These are phyloP conservation scores for Zhuqinia jingwanae DNA, from an alignment of 2,888 invertebrate species.

Conservation along the genomic window DNA sequence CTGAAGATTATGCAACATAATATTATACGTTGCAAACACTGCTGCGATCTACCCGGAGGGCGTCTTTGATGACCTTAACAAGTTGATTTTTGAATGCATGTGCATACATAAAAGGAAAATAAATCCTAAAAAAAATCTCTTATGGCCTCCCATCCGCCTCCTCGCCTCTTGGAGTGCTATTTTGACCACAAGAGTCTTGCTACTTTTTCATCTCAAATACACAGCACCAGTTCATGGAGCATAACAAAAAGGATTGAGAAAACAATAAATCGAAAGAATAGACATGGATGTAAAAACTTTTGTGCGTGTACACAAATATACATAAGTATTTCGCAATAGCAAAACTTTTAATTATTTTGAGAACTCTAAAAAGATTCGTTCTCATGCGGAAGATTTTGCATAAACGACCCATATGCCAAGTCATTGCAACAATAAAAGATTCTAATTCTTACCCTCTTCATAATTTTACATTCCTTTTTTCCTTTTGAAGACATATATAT, in stretches of 20 bases:
- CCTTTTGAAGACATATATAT: not conserved
- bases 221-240: not conserved
- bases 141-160: not conserved
- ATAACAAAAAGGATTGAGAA: not conserved
- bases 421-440: not conserved
- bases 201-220: not conserved
- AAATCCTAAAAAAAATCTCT: not conserved
- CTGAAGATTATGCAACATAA: constrained; percentile 24
- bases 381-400: not conserved
- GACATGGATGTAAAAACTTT: too few species aligned
- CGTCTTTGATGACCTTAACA: constrained; percentile 3
- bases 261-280: too few species aligned
- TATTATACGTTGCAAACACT: not conserved
- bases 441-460: not conserved
- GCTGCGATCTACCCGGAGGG: constrained; percentile 1
- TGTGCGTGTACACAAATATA: too few species aligned
- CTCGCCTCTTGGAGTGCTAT: not conserved
- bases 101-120: not conserved
- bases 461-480: not conserved
- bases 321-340: too few species aligned
- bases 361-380: too few species aligned
- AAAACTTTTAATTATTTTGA: too few species aligned
- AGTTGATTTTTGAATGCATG: not conserved
- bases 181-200: not conserved
- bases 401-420: not conserved